phyloP scores from a whole-genome alignment of 2,888 invertebrate genomes.

The Drosophila setosimentum region DNA sequence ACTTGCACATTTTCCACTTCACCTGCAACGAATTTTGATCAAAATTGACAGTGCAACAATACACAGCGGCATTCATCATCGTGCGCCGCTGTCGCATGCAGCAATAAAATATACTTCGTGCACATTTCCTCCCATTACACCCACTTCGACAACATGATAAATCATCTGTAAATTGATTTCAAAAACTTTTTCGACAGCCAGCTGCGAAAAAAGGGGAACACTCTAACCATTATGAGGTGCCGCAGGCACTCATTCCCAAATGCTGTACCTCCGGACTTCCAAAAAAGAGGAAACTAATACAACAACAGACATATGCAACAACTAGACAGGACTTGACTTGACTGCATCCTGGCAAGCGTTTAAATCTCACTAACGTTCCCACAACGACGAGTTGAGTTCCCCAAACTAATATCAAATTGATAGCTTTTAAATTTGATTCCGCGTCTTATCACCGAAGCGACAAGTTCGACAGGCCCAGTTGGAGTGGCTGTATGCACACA shows the following conservation, averaged over 20 bases:
- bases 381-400: conserved; percentile 54
- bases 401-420: conserved; percentile 80
- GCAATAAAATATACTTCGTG: conserved; percentile 14
- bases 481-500: conserved; percentile 45
- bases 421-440: conserved; percentile 84
- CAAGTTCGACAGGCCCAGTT: conserved; percentile 59
- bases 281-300: conserved; percentile 19
- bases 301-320: conserved; percentile 16
- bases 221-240: conserved; percentile 50
- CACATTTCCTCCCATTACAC: neutral
- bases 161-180: conserved; percentile 79
- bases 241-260: conserved; percentile 39
- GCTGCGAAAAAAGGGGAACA: conserved; percentile 38
- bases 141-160: conserved; percentile 64
- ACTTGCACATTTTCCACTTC: conserved; percentile 76
- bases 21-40: conserved; percentile 71
- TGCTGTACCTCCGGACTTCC: conserved; percentile 14
- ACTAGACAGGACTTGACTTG: conserved; percentile 21
- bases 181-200: conserved; percentile 64
- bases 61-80: conserved; percentile 77
- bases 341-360: conserved; percentile 61
- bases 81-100: conserved; percentile 69
- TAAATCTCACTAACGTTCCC: conserved; percentile 50
- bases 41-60: conserved; percentile 76
- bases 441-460: conserved; percentile 76